Evolutionary conservation across 1,140 invertebrate species (phyloP).

Genomic region (Rhopalosiphum maidis): DNA sequence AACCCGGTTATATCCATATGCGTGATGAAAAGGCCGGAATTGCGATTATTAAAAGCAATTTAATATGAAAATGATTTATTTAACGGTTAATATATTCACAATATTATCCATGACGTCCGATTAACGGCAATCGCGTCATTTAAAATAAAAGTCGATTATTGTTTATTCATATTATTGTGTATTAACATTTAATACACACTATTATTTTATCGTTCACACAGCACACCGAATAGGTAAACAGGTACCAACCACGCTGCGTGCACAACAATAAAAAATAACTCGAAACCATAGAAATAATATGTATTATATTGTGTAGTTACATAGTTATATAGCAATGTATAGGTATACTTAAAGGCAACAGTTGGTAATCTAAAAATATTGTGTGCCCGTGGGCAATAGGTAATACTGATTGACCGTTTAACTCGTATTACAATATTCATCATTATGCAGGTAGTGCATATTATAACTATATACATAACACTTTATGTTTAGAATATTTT

Average conservation of each 20-base stretch:
- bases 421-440: not conserved
- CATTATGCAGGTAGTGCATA: not conserved
- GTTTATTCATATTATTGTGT: not conserved
- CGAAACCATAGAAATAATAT: not conserved
- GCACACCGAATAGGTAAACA: not conserved
- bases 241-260: not conserved
- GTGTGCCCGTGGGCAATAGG: not conserved
- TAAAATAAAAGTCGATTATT: not conserved
- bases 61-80: not conserved
- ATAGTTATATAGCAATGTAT: not conserved
- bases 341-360: not conserved
- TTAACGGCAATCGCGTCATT: not conserved
- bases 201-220: not conserved
- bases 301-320: not conserved
- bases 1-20: not conserved
- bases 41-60: not conserved
- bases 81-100: not conserved
- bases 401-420: constrained; percentile 2
- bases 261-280: constrained; percentile 10
- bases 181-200: not conserved
- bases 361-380: not conserved
- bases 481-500: not conserved
- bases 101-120: not conserved
- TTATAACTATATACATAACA: not conserved
- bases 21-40: not conserved